These are phyloP conservation scores for Oceanites oceanicus DNA, from an alignment of 2,113 vertebrate species.

Conservation along the genomic window DNA sequence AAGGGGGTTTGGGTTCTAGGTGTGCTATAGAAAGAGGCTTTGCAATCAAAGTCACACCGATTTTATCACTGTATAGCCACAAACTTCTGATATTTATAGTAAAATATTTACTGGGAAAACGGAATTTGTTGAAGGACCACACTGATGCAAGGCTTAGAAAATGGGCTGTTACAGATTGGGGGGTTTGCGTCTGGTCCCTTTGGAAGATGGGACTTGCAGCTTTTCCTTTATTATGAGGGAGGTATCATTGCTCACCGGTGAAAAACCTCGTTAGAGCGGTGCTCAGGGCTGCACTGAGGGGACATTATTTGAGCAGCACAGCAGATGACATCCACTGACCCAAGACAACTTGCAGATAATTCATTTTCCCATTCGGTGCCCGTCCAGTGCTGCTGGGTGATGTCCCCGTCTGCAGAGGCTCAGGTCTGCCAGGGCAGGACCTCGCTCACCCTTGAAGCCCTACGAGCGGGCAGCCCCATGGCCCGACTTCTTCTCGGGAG, in stretches of 20 bases:
- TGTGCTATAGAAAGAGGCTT: not conserved
- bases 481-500: not conserved
- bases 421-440: not conserved
- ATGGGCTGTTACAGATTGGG: not conserved
- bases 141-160: not conserved
- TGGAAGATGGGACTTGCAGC: not conserved
- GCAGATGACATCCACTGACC: not conserved
- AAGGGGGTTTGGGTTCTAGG: not conserved
- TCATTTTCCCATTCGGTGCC: not conserved
- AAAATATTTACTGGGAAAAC: not conserved
- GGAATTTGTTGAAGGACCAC: not conserved
- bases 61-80: not conserved
- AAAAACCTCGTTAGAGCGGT: not conserved
- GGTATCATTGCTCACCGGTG: not conserved
- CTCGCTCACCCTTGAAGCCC: not conserved
- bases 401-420: fast-evolving
- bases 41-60: not conserved
- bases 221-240: not conserved
- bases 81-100: not conserved
- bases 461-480: not conserved
- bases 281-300: not conserved
- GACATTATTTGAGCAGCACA: not conserved
- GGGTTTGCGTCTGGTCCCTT: not conserved
- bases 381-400: not conserved
- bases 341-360: not conserved